These are phyloP conservation scores for Bruchidius siliquastri DNA, from an alignment of 2,888 invertebrate species.

Conservation along the genomic window DNA sequence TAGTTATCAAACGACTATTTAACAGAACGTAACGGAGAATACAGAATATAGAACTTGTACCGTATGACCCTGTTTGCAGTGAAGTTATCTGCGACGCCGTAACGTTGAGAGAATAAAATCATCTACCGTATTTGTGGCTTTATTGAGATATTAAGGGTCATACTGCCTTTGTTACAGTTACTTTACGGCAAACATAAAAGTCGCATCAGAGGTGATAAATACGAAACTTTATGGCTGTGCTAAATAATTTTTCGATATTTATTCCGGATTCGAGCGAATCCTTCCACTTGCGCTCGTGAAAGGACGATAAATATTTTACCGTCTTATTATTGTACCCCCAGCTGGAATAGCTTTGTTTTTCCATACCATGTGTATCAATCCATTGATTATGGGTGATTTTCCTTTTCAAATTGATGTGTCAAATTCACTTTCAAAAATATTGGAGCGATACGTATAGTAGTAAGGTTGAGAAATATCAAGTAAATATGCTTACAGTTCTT, in stretches of 20 bases:
- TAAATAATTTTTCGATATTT: neutral
- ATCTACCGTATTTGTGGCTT: neutral
- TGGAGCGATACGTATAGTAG: no score
- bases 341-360: no score
- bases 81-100: neutral
- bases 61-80: neutral
- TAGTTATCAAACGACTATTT: no score
- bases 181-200: neutral
- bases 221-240: neutral
- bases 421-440: no score
- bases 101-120: neutral
- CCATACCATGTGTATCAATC: no score
- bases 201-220: neutral
- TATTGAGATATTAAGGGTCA: neutral
- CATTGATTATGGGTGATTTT: no score
- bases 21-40: neutral
- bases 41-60: neutral
- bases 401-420: no score
- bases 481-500: no score
- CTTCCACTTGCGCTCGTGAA: neutral
- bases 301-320: neutral
- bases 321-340: neutral
- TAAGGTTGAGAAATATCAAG: no score
- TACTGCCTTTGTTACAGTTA: neutral
- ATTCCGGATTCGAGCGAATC: neutral